Evolutionary conservation across 2,888 invertebrate species (phyloP).

Genomic region (Drosophila macrospina): DNA sequence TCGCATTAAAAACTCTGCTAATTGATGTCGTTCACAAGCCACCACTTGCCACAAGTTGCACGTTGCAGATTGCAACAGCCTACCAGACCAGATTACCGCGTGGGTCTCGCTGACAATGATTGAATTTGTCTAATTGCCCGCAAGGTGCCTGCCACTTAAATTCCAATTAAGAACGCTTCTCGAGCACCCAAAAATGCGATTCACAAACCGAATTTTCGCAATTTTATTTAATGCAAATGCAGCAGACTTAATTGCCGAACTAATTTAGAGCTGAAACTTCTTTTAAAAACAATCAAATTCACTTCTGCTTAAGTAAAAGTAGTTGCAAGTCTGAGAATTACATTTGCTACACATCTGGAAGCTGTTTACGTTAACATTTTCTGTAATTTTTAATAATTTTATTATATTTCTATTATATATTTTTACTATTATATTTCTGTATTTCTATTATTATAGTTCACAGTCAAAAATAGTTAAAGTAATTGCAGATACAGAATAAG

Average conservation of each 20-base stretch:
- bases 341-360: too few relatives aligned
- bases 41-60: slow-evolving; percentile 42
- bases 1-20: slow-evolving; percentile 77
- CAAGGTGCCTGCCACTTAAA: slow-evolving; percentile 46
- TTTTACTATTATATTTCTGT: too few relatives aligned
- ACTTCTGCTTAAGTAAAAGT: too few relatives aligned
- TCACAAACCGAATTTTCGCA: slow-evolving; percentile 14
- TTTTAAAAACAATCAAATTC: too few relatives aligned
- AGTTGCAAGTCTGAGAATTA: too few relatives aligned
- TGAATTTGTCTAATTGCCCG: slow-evolving; percentile 53
- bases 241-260: not conserved
- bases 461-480: too few relatives aligned
- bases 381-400: too few relatives aligned
- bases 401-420: too few relatives aligned
- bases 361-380: too few relatives aligned
- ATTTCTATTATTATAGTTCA: too few relatives aligned
- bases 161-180: slow-evolving; percentile 59
- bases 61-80: slow-evolving; percentile 55
- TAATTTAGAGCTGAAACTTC: not conserved
- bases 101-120: slow-evolving; percentile 31
- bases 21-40: slow-evolving; percentile 78
- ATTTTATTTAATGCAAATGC: not conserved
- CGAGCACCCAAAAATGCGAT: not conserved
- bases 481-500: too few relatives aligned
- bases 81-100: slow-evolving; percentile 42